Evolutionary conservation across 2,888 invertebrate genomes (phyloP).

Genomic region (Drosophila ustulata): DNA sequence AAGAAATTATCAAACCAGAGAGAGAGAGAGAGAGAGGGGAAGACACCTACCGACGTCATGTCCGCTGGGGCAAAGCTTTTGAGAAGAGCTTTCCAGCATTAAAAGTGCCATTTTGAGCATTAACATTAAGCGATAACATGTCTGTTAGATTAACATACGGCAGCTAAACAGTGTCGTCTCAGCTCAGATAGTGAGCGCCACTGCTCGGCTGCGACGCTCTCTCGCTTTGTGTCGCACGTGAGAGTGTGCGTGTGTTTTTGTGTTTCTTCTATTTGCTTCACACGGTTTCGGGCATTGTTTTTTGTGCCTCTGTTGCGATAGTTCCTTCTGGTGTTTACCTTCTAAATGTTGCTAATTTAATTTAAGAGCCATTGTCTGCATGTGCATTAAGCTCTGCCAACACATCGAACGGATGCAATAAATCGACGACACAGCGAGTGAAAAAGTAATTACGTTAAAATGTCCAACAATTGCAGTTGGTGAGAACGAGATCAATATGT

Average conservation of each 20-base stretch:
- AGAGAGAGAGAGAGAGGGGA: background rate
- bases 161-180: slow-evolving; percentile 2
- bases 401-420: slow-evolving; percentile 20
- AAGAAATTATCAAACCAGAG: slow-evolving; percentile 13
- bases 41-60: slow-evolving; percentile 12
- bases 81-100: slow-evolving; percentile 4
- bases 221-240: slow-evolving; percentile 20
- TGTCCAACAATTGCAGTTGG: slow-evolving; percentile 11
- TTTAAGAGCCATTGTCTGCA: slow-evolving; percentile 40
- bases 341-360: slow-evolving; percentile 54
- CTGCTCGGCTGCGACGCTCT: slow-evolving; percentile 18
- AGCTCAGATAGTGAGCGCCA: slow-evolving; percentile 9
- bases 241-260: slow-evolving; percentile 29
- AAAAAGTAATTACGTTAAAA: slow-evolving; percentile 46
- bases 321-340: slow-evolving; percentile 32
- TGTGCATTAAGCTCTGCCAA: slow-evolving; percentile 7
- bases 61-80: slow-evolving; percentile 15
- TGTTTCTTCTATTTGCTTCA: slow-evolving; percentile 38
- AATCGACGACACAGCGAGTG: slow-evolving; percentile 24
- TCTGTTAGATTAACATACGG: slow-evolving; percentile 25
- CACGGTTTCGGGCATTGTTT: slow-evolving; percentile 40
- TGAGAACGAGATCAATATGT: slow-evolving; percentile 13
- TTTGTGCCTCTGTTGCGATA: slow-evolving; percentile 33
- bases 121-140: slow-evolving; percentile 30
- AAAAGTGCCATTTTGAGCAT: slow-evolving; percentile 46